Percentiles rank a stretch among this genome's conserved stretches.
These are phyloP conservation scores for Salvelinus sp. DNA, from an alignment of 2,113 vertebrate species.

Conservation along the genomic window DNA sequence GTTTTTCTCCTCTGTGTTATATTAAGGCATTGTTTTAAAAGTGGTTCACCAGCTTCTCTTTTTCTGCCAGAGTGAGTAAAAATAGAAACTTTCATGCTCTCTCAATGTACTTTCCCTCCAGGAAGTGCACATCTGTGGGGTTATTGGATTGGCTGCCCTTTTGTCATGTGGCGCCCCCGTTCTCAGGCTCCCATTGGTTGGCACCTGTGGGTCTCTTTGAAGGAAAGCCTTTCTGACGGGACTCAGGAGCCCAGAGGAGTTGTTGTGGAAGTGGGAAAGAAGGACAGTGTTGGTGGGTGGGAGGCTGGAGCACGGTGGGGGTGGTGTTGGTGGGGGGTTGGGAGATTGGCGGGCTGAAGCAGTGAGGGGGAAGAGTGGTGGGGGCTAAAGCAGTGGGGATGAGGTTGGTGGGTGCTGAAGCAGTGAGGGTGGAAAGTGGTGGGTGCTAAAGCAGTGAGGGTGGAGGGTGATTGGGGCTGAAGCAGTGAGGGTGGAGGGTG, in stretches of 20 bases:
- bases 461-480: too few relatives aligned
- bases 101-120: conserved; percentile 73
- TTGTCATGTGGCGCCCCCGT: conserved; percentile 51
- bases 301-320: neutral
- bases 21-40: conserved; percentile 65
- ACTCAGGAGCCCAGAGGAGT: conserved; percentile 71
- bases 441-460: too few relatives aligned
- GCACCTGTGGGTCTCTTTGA: conserved; percentile 73
- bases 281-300: conserved; percentile 59
- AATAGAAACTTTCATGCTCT: conserved; percentile 76
- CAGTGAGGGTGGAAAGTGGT: too few relatives aligned
- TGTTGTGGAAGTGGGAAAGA: conserved; percentile 60
- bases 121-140: conserved; percentile 67
- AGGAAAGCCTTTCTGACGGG: conserved; percentile 75
- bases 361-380: too few relatives aligned
- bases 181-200: conserved; percentile 68
- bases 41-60: conserved; percentile 62
- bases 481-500: too few relatives aligned
- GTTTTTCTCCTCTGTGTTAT: conserved; percentile 32
- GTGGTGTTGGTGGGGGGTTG: too few relatives aligned
- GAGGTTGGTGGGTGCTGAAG: too few relatives aligned
- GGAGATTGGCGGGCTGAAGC: too few relatives aligned
- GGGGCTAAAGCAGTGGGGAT: too few relatives aligned
- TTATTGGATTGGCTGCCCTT: conserved; percentile 58
- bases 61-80: conserved; percentile 73